Base-by-base conservation (phyloP, 2,113 vertebrate genomes). In the Australoheros scitulus region DNA sequence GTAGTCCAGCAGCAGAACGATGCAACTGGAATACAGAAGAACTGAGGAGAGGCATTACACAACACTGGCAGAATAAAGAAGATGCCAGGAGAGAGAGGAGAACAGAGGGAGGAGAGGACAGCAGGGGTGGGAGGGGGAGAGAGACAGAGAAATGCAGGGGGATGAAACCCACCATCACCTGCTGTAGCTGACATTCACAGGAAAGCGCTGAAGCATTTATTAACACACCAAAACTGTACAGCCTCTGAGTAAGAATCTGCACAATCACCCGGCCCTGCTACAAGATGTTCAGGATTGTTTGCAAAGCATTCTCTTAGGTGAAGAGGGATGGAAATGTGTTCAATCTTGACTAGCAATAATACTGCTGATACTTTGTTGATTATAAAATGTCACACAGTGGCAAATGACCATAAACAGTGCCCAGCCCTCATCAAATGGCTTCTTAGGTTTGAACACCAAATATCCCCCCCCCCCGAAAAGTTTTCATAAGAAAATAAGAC, bases 21-120 rank as follows among this genome's bases (percentile, higher is more conserved):
- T 94, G 95, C 94, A 93, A 94, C 91, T 93, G 91, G 95, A 95
- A 95, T 95, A 95, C 95, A 94, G 94, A 95, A 91, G 87, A 94
- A 92, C 88, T 74, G 87, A 83, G 75, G 85, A 91, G 84, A 92
- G 88, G 92, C 93, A 92, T 95, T 95, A 94, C 94, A 94, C 94
- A 95, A 95, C 95, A 94, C 85, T 74, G 77, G 78, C 79, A 88
- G 90, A 91, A 93, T 88, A 91, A 92, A 72, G 68, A 72, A 72
- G 68, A 72, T 72, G 68, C 68, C 68, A 72, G 68, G 68, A 72
- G 47, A 55, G 68, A 55, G 47, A 55, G 18, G 65, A 72, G 65
- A 72, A 72, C 26, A 26, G 65, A 72, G 43, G 26, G 26, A 72
- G 65, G 26, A 93, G 84, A 91, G 90, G 80, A 93, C 84, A 83